Base-by-base conservation (phyloP, 2,113 vertebrate genomes). In the Azemiops feae region DNA sequence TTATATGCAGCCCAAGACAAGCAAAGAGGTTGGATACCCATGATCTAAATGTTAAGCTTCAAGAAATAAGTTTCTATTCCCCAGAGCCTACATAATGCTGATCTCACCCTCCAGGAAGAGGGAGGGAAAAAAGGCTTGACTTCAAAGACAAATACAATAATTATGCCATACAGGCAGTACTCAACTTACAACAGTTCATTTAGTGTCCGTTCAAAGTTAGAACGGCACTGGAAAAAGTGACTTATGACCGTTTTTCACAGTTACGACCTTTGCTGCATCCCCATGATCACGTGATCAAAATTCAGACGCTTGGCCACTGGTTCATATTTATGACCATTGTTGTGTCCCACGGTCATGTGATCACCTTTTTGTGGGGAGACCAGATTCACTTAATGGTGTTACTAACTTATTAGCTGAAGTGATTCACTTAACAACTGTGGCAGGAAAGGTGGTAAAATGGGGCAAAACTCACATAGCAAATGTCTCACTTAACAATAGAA, bases 21-120 rank as follows among this genome's bases (percentile, higher is more conserved):
- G 64, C 30, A n/a, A 16, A 69, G 12, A 69, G 2, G 5, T 16
- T 0, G 2, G 14, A 4, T 0, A 2, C 34, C 20, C 1, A 1
- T 89, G 54, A 11, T 54, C 53, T 57, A 22, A 88, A 57, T 43
- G 9, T 43, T 89, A 7, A 5, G 53, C 12, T 87, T 52, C 6
- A 87, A 87, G 50, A 87, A 52, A 87, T 81, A 87, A 64, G 60
- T 30, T 45, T 47, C 89, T 10, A 64, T 58, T 89, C 57, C 39
- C 9, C 7, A 47, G 47, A n/a, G 43, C 10, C 30, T 20, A 45
- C 20, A 81, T 43, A 81, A 81, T 81, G 74, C 74, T 81, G 74
- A 43, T 22, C 74, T 81, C 34, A 81, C 39, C 3, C 22, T 81
- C 18, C 34, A 43, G 39, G 39, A 34, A 58, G 39, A 18, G 43